Conservation (phyloP, 2,888 invertebrate genomes). For the Ennomos fuscantarius region DNA sequence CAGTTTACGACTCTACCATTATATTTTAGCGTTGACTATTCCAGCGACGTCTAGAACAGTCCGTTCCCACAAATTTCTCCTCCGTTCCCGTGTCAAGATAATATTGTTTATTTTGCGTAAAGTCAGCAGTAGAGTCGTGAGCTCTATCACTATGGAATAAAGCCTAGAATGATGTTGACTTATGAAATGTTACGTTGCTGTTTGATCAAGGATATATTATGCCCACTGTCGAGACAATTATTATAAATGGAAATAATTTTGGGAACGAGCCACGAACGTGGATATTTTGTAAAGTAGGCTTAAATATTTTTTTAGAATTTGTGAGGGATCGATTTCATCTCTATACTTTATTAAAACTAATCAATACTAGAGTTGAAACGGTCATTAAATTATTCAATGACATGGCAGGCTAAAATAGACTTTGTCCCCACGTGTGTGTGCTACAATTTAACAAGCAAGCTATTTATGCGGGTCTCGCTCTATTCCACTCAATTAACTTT, state of each 20-base stretch:
- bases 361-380: too few relatives aligned
- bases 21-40: slow-evolving; percentile 31
- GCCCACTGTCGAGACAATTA: slow-evolving; percentile 21
- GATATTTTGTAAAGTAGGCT: slow-evolving; percentile 1
- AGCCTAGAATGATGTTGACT: slow-evolving; percentile 6
- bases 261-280: slow-evolving; percentile 4
- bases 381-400: too few relatives aligned
- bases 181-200: slow-evolving; percentile 12
- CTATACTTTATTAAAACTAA: too few relatives aligned
- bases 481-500: slow-evolving; percentile 57
- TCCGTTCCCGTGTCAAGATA: slow-evolving; percentile 32
- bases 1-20: slow-evolving; percentile 27
- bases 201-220: slow-evolving; percentile 12
- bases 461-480: slow-evolving; percentile 27
- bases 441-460: neutral
- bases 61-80: slow-evolving; percentile 32
- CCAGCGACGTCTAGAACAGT: slow-evolving; percentile 27
- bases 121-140: slow-evolving; percentile 5
- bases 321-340: too few relatives aligned
- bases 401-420: too few relatives aligned
- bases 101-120: slow-evolving; percentile 28
- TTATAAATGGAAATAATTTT: slow-evolving; percentile 24
- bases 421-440: too few relatives aligned
- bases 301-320: slow-evolving; percentile 1
- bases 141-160: slow-evolving; percentile 12